phyloP scores from a whole-genome alignment of 2,888 invertebrate species.

The Conistra vaccinii region DNA sequence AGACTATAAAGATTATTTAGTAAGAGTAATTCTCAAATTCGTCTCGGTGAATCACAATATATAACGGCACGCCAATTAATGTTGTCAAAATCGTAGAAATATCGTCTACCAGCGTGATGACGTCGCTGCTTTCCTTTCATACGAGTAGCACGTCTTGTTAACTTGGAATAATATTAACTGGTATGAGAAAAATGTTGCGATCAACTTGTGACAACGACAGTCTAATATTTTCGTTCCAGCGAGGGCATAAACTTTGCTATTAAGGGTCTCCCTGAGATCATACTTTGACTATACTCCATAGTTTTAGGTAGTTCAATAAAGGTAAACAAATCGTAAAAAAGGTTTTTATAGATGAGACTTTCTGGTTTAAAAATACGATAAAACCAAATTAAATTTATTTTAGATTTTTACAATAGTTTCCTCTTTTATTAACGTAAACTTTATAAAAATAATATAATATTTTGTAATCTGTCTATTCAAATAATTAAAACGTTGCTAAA shows the following conservation, averaged over 20 bases:
- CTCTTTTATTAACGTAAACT: too few relatives aligned
- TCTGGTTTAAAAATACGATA: too few relatives aligned
- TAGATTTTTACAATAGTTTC: too few relatives aligned
- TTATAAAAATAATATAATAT: too few relatives aligned
- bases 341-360: too few relatives aligned
- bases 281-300: too few relatives aligned
- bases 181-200: background rate
- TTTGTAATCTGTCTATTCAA: too few relatives aligned
- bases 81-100: constrained; percentile 64
- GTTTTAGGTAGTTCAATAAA: too few relatives aligned
- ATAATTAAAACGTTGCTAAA: too few relatives aligned
- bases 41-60: constrained; percentile 48
- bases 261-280: background rate
- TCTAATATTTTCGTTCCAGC: background rate
- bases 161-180: background rate
- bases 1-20: constrained; percentile 53
- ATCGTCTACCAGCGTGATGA: constrained; percentile 52
- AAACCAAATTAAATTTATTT: too few relatives aligned
- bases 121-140: constrained; percentile 58
- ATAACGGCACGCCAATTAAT: constrained; percentile 63
- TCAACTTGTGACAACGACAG: background rate
- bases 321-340: too few relatives aligned
- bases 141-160: constrained; percentile 37
- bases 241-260: background rate
- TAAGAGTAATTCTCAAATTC: constrained; percentile 54